Conservation (phyloP, 2,888 invertebrate species). For the Epinotia demarniana region DNA sequence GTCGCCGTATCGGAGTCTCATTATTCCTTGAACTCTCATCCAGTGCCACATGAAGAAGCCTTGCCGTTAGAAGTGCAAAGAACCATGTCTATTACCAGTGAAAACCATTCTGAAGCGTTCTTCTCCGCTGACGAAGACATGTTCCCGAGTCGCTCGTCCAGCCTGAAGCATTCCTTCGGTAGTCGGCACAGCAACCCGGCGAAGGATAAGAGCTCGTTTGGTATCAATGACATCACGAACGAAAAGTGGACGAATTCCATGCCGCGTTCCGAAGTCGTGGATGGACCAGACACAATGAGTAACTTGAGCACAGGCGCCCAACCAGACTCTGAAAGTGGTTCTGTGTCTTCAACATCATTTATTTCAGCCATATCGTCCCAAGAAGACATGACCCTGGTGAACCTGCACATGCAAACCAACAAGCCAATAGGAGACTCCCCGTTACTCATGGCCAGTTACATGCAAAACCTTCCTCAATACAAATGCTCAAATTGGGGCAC, state of each 20-base stretch:
- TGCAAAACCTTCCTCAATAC: conserved; percentile 95
- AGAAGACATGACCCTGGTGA: conserved; percentile 95
- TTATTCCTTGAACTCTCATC: conserved; percentile 86
- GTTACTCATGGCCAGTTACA: conserved; percentile 96
- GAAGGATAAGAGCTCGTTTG: conserved; percentile 84
- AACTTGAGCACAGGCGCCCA: conserved; percentile 75
- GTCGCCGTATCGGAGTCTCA: conserved; percentile 88
- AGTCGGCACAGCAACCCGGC: conserved; percentile 76
- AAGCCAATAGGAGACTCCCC: conserved; percentile 97
- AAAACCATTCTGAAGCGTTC: conserved; percentile 96
- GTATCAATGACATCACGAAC: conserved; percentile 73
- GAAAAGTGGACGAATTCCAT: conserved; percentile 76
- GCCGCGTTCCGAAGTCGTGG: conserved; percentile 67
- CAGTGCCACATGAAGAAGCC: conserved; percentile 84
- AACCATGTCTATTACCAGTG: conserved; percentile 94
- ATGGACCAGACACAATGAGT: conserved; percentile 74
- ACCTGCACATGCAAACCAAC: conserved; percentile 97
- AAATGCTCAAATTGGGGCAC: conserved; percentile 90
- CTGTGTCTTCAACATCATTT: conserved; percentile 93
- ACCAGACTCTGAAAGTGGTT: conserved; percentile 91
- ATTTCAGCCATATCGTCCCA: conserved; percentile 97
- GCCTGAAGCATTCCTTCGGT: conserved; percentile 86
- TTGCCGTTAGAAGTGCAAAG: conserved; percentile 88
- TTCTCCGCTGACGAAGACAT: conserved; percentile 97
- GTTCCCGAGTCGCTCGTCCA: conserved; percentile 88